Evolutionary conservation across 2,888 invertebrate genomes (phyloP).

Genomic region (Thalpophila matura): DNA sequence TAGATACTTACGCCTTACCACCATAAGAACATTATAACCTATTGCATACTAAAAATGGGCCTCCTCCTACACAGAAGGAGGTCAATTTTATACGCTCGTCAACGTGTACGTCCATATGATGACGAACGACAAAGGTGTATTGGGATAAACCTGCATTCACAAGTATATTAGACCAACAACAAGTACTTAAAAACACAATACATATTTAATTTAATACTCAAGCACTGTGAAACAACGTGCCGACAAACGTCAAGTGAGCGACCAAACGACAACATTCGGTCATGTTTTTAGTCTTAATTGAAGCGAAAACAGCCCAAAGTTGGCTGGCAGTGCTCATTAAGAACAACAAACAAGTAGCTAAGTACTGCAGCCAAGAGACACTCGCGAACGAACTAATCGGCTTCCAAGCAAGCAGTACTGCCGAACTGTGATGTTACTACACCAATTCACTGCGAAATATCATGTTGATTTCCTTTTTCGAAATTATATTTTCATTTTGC

Average conservation of each 20-base stretch:
- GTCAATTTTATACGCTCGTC: too few species aligned
- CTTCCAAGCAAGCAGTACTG: conserved; percentile 73
- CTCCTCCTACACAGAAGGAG: too few species aligned
- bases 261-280: conserved; percentile 80
- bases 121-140: not conserved
- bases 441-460: conserved; percentile 68
- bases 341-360: conserved; percentile 89
- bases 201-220: conserved; percentile 50
- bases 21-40: too few species aligned
- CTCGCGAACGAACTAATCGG: conserved; percentile 85
- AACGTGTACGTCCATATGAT: not conserved
- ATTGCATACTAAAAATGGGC: too few species aligned
- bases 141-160: not conserved
- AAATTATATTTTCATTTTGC: conserved; percentile 30
- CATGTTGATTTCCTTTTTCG: conserved; percentile 56
- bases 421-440: conserved; percentile 67
- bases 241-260: conserved; percentile 62
- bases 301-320: conserved; percentile 86
- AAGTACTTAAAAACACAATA: conserved; percentile 42
- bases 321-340: conserved; percentile 88
- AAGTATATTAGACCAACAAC: conserved; percentile 6
- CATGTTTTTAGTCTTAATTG: conserved; percentile 89
- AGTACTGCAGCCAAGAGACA: conserved; percentile 80
- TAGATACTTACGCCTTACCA: too few species aligned
- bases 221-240: conserved; percentile 27